Evolutionary conservation across 2,888 invertebrate genomes (phyloP).

Genomic region (Conomelus anceps): DNA sequence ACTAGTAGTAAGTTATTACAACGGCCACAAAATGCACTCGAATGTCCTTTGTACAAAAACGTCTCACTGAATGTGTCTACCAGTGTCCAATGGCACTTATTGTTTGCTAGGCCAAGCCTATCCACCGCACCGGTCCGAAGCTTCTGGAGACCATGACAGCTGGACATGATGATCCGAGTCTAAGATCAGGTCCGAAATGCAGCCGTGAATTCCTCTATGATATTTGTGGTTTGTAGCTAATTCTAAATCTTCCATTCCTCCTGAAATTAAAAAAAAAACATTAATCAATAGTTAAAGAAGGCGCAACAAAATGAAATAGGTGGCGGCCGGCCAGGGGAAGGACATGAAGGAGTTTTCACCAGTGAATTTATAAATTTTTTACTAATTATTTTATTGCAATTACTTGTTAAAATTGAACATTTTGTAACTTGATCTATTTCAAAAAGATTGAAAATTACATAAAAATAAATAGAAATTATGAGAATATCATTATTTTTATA

Average conservation of each 20-base stretch:
- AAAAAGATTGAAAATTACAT: no score
- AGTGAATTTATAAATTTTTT: no score
- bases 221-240: conserved; percentile 64
- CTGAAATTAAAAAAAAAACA: conserved; percentile 45
- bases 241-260: conserved; percentile 72
- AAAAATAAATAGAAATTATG: no score
- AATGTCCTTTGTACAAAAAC: conserved; percentile 3
- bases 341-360: no score
- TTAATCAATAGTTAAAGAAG: neutral
- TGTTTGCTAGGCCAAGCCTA: conserved; percentile 24
- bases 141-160: conserved; percentile 37
- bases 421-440: no score
- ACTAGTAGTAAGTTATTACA: neutral
- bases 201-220: conserved; percentile 68
- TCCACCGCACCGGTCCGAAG: conserved; percentile 30
- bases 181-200: conserved; percentile 74
- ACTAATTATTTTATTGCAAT: no score
- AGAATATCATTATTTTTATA: no score
- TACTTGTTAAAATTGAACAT: no score
- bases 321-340: neutral
- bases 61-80: conserved; percentile 13
- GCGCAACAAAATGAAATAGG: neutral
- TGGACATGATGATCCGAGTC: conserved; percentile 70
- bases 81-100: conserved; percentile 15
- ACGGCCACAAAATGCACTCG: neutral